These are phyloP conservation scores for Cryptoblepharus egeriae DNA, from an alignment of 2,797 vertebrate genomes.

Conservation along the genomic window DNA sequence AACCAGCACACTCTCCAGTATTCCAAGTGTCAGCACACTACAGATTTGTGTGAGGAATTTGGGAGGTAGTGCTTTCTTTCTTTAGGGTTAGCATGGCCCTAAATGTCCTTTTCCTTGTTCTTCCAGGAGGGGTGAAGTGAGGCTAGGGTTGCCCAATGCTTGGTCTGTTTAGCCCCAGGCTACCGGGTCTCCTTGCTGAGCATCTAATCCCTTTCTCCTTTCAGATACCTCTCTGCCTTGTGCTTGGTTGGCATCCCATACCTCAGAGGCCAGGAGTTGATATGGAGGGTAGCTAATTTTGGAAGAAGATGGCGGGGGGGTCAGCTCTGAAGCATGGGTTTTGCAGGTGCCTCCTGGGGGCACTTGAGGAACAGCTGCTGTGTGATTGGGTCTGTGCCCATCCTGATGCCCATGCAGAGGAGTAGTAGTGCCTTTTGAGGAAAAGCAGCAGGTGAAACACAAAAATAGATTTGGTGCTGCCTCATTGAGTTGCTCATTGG, in stretches of 20 bases:
- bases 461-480: constrained; percentile 56
- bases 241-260: not conserved
- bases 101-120: not conserved
- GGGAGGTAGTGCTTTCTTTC: no score
- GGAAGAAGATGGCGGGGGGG: not conserved
- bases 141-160: not conserved
- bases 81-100: not conserved
- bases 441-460: constrained; percentile 63
- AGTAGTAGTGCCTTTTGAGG: constrained; percentile 27
- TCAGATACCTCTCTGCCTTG: no score
- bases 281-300: constrained; percentile 2
- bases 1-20: no score
- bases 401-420: constrained; percentile 27
- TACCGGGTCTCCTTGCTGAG: not conserved
- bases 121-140: not conserved
- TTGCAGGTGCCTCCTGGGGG: not conserved
- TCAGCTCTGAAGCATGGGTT: not conserved
- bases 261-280: not conserved
- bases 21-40: no score
- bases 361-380: not conserved
- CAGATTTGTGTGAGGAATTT: no score
- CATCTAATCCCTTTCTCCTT: not conserved
- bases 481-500: not conserved
- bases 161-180: not conserved
- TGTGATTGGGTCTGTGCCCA: constrained; percentile 44